Evolutionary conservation across 2,888 invertebrate genomes (phyloP), one percentile per base, ranked within the genome.

Genomic region (Corbicula japonica): DNA sequence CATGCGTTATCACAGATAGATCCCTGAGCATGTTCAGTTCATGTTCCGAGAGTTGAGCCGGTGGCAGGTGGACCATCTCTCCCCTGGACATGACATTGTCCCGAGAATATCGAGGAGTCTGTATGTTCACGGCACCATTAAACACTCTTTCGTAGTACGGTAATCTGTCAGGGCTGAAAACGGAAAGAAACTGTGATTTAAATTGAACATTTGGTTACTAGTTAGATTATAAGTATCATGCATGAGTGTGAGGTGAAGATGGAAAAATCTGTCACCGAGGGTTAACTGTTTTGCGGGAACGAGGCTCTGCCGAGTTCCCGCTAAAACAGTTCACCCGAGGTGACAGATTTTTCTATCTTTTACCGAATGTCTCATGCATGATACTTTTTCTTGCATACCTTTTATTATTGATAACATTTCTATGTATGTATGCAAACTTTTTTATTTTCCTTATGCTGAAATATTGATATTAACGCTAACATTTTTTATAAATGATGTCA

Each of bases 81-180:
- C 83, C 84, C 6, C 65, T 35, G 0, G 80, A 75, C 28, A 86
- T 56, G 1, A 75, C 63, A 1, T 65, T 74, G 0, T 68, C 62
- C 10, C 81, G 71, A 10, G 78, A 63, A 68, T 91, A 92, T 56
- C 87, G 84, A 32, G 88, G 90, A 1, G 80, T 81, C 84, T 93
- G 92, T 10, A 89, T 87, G 1, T 82, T 80, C 4, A 92, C 81
- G 5, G 88, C 86, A 35, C 88, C 86, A 62, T 87, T 87, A 75
- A 92, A 93, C 1, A 92, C 86, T 32, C 90, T 82, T 76, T 92
- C 91, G 77, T 93, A 93, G 66, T 85, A 88, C 0, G 92, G 91
- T 35, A 93, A 84, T 54, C 92, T 84, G 44, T 92, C 92, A 10
- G 90, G 91, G 75, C 93, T 93, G n/a, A 10, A 77, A 38, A 44